Evolutionary conservation across 1,140 invertebrate species (phyloP).

Genomic region (Chionoecetes opilio): DNA sequence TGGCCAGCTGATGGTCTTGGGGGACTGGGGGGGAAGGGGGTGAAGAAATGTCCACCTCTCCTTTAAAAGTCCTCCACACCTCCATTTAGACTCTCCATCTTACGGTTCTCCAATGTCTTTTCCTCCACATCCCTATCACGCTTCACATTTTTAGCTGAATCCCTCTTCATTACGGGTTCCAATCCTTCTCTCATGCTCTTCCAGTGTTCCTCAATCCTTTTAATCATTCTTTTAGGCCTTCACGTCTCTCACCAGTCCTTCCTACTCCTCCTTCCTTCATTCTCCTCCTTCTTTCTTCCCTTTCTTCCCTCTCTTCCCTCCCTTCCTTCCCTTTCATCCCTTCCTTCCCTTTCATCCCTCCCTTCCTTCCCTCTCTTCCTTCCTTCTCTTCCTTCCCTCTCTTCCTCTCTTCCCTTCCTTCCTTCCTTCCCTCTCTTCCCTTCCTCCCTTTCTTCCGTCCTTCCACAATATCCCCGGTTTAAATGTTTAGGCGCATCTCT

Average conservation of each 20-base stretch:
- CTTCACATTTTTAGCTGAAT: too few relatives aligned
- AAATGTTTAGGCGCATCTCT: not conserved
- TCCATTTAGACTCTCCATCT: too few relatives aligned
- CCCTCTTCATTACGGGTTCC: not conserved
- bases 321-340: not conserved
- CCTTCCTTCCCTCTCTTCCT: not conserved
- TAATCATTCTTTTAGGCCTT: not conserved
- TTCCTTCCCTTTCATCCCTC: too few relatives aligned
- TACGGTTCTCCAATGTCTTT: too few relatives aligned
- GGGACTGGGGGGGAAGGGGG: not conserved
- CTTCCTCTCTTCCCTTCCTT: not conserved
- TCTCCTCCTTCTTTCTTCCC: not conserved
- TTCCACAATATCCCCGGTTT: not conserved
- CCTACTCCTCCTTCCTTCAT: not conserved
- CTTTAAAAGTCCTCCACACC: not conserved
- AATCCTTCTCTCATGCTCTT: not conserved
- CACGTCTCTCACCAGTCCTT: not conserved
- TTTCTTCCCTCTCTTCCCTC: not conserved
- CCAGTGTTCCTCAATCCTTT: too few relatives aligned
- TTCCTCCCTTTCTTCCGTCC: not conserved
- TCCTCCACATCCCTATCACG: too few relatives aligned
- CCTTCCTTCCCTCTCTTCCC: not conserved
- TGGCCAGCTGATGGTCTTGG: not conserved
- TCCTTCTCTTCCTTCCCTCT: not conserved
- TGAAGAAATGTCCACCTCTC: not conserved